phyloP scores from a whole-genome alignment of 2,113 vertebrate genomes.

The Zosterops lateralis region DNA sequence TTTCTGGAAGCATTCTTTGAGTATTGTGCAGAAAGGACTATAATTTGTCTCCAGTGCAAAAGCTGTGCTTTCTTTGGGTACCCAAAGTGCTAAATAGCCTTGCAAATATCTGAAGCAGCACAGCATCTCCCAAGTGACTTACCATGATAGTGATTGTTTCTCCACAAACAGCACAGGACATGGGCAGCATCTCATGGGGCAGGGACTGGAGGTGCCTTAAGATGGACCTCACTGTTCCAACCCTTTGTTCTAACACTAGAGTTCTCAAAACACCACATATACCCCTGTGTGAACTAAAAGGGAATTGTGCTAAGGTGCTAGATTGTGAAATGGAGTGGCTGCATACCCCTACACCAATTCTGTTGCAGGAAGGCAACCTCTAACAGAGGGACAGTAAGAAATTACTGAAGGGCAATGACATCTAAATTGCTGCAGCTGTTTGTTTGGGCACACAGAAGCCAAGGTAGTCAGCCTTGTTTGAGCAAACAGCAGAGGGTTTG shows the following conservation, averaged over 20 bases:
- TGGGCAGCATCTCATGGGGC: neutral
- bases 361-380: neutral
- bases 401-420: neutral
- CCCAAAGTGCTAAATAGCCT: neutral
- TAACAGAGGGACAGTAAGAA: neutral
- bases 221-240: neutral
- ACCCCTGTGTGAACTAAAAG: neutral
- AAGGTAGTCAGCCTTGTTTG: neutral
- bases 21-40: neutral
- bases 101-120: neutral
- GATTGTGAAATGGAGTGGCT: neutral
- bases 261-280: neutral
- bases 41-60: neutral
- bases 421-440: neutral
- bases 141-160: neutral
- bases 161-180: neutral
- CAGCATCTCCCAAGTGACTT: neutral
- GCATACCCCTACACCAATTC: neutral
- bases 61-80: neutral
- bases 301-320: neutral
- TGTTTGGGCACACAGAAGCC: neutral
- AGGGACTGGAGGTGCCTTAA: neutral
- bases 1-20: neutral
- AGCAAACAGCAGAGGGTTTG: fast-evolving
- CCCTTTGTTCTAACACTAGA: neutral